Base-by-base conservation (phyloP, 1,140 invertebrate genomes). In the Polypedilum pembai region DNA sequence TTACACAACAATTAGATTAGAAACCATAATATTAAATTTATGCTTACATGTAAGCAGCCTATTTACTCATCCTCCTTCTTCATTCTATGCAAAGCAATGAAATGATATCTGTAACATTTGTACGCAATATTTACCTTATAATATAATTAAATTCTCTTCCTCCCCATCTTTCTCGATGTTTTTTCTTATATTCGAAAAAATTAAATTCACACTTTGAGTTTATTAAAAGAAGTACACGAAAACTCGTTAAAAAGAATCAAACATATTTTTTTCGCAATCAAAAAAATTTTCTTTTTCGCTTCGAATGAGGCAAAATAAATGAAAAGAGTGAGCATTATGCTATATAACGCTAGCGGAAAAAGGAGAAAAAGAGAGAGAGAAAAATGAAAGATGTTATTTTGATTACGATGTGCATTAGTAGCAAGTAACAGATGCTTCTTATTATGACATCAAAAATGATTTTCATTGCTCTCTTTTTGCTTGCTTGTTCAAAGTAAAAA, bases 311-410 rank as follows among this genome's bases (percentile, higher is more conserved):
- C 24, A 33, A 33, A 33, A 56, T 56, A 56, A 45, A 56, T 56
- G 45, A 56, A 56, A 56, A 56, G 12, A 56, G 24, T 33, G 24
- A 33, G 24, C 5, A 33, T 33, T 33, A 5, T 33, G 24, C 24
- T 33, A 33, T 33, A 33, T 33, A 33, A 33, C 24, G 24, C 24
- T 33, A 33, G 24, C 4, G 45, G n/a, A 56, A 56, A 12, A 56
- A 56, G 15, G 41, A n/a, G n/a, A 45, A 45, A 7, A 41, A 45
- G 41, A 8, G 41, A 45, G 41, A 10, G 41, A 45, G 12, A 56
- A n/a, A 56, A 56, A 56, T 56, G 45, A 56, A 56, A 56, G 45
- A 56, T 56, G 45, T 56, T 56, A 56, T 56, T 56, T 56, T 56
- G 45, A 56, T 56, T 56, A 56, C 45, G 45, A 56, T 56, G 45